Percentiles rank a stretch among this genome's conserved stretches.
These are phyloP conservation scores for Maccullochella peelii DNA, from an alignment of 2,113 vertebrate genomes.

Conservation along the genomic window DNA sequence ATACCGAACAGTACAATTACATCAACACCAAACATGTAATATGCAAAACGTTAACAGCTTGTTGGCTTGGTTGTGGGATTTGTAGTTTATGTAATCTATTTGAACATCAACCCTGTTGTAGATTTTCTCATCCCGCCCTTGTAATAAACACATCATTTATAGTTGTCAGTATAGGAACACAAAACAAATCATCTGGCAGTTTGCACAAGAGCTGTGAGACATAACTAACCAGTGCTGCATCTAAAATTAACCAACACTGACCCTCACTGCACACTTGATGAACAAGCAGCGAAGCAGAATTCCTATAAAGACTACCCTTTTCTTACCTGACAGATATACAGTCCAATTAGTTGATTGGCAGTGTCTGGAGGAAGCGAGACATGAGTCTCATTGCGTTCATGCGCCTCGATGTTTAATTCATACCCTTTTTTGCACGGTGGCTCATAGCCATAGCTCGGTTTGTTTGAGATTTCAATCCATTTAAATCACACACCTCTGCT, in stretches of 20 bases:
- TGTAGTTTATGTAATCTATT: not conserved
- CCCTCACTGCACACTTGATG: slow-evolving; percentile 21
- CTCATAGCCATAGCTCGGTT: slow-evolving; percentile 65
- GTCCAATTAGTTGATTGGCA: slow-evolving; percentile 67
- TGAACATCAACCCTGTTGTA: not conserved
- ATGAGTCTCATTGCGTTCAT: slow-evolving; percentile 42
- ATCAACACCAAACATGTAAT: not conserved
- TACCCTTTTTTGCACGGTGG: slow-evolving; percentile 42
- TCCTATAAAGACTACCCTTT: not conserved
- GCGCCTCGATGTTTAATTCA: slow-evolving; percentile 71
- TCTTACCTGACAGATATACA: slow-evolving; percentile 24
- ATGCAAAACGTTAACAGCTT: not conserved
- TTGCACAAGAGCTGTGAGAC: slow-evolving; percentile 2
- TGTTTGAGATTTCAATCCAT: slow-evolving; percentile 76
- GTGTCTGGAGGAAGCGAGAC: slow-evolving; percentile 48
- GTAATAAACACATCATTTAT: slow-evolving; percentile 32
- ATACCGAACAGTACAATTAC: not conserved
- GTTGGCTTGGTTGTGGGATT: not conserved
- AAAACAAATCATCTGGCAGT: slow-evolving; percentile 17
- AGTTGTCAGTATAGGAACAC: slow-evolving; percentile 3
- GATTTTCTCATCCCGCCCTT: slow-evolving; percentile 4
- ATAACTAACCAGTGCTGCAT: not conserved
- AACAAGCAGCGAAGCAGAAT: slow-evolving; percentile 15
- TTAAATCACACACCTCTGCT: slow-evolving; percentile 72
- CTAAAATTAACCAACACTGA: slow-evolving; percentile 36